phyloP scores from a whole-genome alignment of 2,888 invertebrate species.

The Drosophila kuntzei region DNA sequence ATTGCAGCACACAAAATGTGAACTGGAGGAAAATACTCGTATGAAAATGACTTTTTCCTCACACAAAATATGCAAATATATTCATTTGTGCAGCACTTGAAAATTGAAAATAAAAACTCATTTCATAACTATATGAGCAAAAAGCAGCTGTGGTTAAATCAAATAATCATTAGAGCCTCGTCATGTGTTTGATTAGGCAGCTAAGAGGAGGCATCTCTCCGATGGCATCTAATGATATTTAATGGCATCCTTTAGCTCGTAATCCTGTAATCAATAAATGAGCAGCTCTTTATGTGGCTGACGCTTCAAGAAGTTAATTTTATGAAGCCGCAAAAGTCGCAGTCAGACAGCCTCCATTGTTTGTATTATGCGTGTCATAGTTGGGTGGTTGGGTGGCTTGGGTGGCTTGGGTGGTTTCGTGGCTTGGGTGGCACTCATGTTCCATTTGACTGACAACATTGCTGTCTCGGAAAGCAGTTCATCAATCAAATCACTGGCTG shows the following conservation, averaged over 20 bases:
- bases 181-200: slow-evolving; percentile 56
- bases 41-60: slow-evolving; percentile 23
- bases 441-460: slow-evolving; percentile 14
- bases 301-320: slow-evolving; percentile 65
- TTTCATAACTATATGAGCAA: background rate
- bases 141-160: slow-evolving; percentile 23
- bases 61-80: slow-evolving; percentile 34
- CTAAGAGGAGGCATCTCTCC: slow-evolving; percentile 1
- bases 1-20: slow-evolving; percentile 63
- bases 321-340: slow-evolving; percentile 44
- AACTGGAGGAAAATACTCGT: slow-evolving; percentile 24
- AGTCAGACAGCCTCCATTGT: slow-evolving; percentile 31
- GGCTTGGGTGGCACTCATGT: slow-evolving; percentile 8
- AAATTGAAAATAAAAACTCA: slow-evolving; percentile 11
- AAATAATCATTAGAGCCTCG: slow-evolving; percentile 63
- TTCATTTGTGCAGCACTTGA: slow-evolving; percentile 18
- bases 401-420: background rate
- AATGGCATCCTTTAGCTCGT: slow-evolving; percentile 37
- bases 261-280: slow-evolving; percentile 72
- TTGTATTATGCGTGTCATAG: slow-evolving; percentile 69
- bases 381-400: slow-evolving; percentile 25
- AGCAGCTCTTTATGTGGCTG: slow-evolving; percentile 46
- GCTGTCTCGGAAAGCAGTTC: slow-evolving; percentile 65
- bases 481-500: slow-evolving; percentile 80
- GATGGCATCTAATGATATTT: slow-evolving; percentile 29